Evolutionary conservation across 2,797 vertebrate genomes (phyloP).

Genomic region (Tangara arthus): DNA sequence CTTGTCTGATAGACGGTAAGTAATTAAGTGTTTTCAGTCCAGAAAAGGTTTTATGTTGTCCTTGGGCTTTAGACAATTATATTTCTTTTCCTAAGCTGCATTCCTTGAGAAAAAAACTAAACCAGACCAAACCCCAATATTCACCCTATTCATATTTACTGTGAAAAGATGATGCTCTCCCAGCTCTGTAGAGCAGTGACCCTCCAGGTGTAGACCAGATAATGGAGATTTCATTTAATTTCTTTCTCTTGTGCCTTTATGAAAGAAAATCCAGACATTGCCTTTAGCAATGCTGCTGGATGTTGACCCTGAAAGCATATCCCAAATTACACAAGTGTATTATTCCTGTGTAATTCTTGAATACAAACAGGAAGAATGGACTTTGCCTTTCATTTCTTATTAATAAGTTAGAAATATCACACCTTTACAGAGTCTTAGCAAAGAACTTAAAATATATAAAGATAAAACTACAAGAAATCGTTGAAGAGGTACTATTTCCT

Average conservation of each 20-base stretch:
- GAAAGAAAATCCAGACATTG: conserved; percentile 1
- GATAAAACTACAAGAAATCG: neutral
- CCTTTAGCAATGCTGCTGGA: neutral
- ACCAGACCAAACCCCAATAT: neutral
- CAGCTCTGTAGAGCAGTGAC: neutral
- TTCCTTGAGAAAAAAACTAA: neutral
- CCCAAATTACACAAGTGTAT: neutral
- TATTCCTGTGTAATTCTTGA: neutral
- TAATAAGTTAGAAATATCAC: neutral
- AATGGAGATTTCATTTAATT: conserved; percentile 38
- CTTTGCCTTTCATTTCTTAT: neutral
- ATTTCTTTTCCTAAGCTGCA: neutral
- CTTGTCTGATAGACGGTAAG: neutral
- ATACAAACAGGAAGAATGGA: neutral
- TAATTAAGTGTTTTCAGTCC: neutral
- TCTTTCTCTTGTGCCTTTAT: neutral
- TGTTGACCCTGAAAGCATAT: neutral
- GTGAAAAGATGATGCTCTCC: neutral
- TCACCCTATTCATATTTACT: neutral
- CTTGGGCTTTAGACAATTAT: neutral
- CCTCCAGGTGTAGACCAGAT: conserved; percentile 12
- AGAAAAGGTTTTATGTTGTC: neutral
- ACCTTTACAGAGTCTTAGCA: neutral
- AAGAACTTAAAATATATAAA: neutral
- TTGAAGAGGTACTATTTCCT: neutral